These are phyloP conservation scores for Lycaon pictus DNA, from an alignment of 2,113 vertebrate genomes.

Conservation along the genomic window DNA sequence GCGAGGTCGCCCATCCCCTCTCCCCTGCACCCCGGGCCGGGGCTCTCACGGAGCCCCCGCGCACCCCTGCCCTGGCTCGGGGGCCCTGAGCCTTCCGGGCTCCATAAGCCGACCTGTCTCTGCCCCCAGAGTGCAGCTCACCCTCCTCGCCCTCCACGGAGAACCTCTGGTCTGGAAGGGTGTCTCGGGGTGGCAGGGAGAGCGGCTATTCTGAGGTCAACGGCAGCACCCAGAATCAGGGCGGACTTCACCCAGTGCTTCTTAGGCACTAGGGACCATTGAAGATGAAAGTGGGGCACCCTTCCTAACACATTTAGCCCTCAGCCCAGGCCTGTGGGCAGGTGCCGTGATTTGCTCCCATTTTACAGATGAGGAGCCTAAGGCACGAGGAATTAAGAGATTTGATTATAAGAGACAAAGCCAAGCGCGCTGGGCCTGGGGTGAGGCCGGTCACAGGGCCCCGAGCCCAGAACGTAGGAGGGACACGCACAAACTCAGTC, in stretches of 20 bases:
- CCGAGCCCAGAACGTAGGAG: background rate
- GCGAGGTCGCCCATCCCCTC: background rate
- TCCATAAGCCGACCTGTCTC: background rate
- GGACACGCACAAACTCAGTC: background rate
- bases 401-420: background rate
- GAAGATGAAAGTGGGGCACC: background rate
- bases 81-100: background rate
- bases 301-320: background rate
- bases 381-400: background rate
- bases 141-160: background rate
- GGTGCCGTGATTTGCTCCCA: background rate
- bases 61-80: background rate
- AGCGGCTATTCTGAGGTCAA: background rate
- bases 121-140: background rate
- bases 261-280: background rate
- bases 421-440: background rate
- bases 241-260: rapidly evolving
- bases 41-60: background rate
- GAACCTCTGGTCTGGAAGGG: background rate
- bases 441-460: background rate
- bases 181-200: background rate
- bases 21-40: background rate
- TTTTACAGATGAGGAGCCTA: background rate
- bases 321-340: background rate
- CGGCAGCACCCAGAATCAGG: background rate